Percentiles rank a stretch among this genome's conserved stretches.
phyloP scores from a whole-genome alignment of 1,140 invertebrate species.

The Brachionus rotundiformis region DNA sequence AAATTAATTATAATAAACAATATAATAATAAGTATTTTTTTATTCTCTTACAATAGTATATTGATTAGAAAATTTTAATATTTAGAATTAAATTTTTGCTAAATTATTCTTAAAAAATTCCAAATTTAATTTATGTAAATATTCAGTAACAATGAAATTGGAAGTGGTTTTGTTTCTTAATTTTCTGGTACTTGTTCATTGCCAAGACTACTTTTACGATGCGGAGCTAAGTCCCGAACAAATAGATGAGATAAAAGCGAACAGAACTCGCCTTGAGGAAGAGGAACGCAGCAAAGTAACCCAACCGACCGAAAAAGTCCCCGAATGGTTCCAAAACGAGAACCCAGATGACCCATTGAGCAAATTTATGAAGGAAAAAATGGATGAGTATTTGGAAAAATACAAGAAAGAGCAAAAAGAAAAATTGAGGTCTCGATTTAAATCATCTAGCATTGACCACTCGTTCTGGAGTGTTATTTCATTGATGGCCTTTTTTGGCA shows the following conservation, averaged over 20 bases:
- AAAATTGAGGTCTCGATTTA: neutral
- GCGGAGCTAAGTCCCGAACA: neutral
- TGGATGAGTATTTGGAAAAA: conserved; percentile 39
- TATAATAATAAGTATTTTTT: neutral
- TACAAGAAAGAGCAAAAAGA: conserved; percentile 34
- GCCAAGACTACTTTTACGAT: conserved; percentile 50
- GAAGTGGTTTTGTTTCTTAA: neutral
- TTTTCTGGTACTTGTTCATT: neutral
- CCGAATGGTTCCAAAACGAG: conserved; percentile 42
- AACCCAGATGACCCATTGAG: conserved; percentile 30
- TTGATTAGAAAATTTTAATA: neutral
- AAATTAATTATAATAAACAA: neutral
- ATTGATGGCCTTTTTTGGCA: conserved; percentile 26
- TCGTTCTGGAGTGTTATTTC: neutral
- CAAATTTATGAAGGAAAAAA: conserved; percentile 47
- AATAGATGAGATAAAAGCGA: neutral
- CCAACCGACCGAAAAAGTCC: neutral
- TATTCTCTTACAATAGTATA: neutral
- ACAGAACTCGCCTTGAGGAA: neutral
- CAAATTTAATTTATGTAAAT: neutral
- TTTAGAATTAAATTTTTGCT: neutral
- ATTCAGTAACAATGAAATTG: neutral
- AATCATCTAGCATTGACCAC: conserved; percentile 23
- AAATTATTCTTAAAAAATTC: neutral
- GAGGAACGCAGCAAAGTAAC: neutral